phyloP scores from a whole-genome alignment of 2,797 vertebrate genomes.

The Dermochelys coriacea region DNA sequence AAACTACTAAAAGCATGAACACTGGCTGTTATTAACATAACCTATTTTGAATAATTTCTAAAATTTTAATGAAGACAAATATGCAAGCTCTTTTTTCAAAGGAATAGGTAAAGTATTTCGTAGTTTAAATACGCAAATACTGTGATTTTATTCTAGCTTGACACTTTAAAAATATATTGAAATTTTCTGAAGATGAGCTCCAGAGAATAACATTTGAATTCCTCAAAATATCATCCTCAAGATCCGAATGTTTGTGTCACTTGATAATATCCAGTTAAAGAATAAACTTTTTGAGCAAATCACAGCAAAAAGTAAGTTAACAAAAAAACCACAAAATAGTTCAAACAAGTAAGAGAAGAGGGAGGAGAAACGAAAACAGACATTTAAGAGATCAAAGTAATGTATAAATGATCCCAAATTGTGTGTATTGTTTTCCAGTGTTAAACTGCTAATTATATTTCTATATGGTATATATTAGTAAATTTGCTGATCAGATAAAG shows the following conservation, averaged over 20 bases:
- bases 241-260: background rate
- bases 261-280: background rate
- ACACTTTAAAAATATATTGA: background rate
- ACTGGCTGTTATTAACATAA: background rate
- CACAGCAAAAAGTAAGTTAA: background rate
- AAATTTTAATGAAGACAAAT: background rate
- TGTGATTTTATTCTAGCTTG: background rate
- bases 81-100: background rate
- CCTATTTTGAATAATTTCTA: background rate
- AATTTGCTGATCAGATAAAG: background rate
- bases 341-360: background rate
- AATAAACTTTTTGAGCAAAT: background rate
- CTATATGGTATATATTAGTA: background rate
- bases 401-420: background rate
- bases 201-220: background rate
- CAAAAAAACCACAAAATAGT: background rate
- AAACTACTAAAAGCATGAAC: background rate
- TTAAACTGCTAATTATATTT: background rate
- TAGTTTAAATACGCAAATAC: background rate
- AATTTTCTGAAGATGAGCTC: background rate
- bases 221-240: background rate
- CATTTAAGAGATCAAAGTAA: background rate
- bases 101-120: background rate
- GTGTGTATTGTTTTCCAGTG: background rate
- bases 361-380: background rate